Percentiles rank a stretch among this genome's conserved stretches.
Conservation (phyloP, 2,888 invertebrate species). For the Microplitis manilae region DNA sequence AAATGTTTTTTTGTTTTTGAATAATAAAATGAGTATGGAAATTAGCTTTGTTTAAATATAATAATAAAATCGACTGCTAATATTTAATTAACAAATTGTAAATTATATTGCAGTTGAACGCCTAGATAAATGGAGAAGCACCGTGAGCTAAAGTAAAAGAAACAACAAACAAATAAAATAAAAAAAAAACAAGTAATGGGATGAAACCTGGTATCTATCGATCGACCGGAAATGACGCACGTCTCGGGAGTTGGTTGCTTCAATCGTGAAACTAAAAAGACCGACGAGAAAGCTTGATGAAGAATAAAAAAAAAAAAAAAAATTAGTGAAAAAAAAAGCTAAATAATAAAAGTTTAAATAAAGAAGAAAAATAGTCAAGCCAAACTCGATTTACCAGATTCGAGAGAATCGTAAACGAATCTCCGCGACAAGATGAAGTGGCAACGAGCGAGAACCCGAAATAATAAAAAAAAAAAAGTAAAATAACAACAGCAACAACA, state of each 20-base stretch:
- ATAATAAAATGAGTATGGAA: neutral
- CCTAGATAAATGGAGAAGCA: constrained; percentile 50
- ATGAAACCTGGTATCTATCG: constrained; percentile 48
- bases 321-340: neutral
- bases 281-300: constrained; percentile 7
- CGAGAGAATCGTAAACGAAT: constrained; percentile 24
- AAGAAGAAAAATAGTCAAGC: constrained; percentile 33
- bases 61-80: neutral
- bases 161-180: neutral
- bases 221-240: constrained; percentile 44
- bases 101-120: constrained; percentile 58
- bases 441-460: constrained; percentile 11
- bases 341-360: constrained; percentile 20
- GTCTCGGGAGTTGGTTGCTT: constrained; percentile 36
- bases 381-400: constrained; percentile 32
- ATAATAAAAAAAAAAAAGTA: constrained; percentile 4
- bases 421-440: constrained; percentile 30
- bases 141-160: constrained; percentile 27
- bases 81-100: constrained; percentile 9
- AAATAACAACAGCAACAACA: constrained; percentile 4
- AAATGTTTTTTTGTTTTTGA: constrained; percentile 29
- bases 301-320: neutral
- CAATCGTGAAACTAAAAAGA: constrained; percentile 15
- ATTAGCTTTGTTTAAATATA: neutral
- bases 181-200: constrained; percentile 30